Evolutionary conservation across 30 jellyfish, hydroid and myxozoan genomes (phyloP).

Genomic region (Aurelia sp.): DNA sequence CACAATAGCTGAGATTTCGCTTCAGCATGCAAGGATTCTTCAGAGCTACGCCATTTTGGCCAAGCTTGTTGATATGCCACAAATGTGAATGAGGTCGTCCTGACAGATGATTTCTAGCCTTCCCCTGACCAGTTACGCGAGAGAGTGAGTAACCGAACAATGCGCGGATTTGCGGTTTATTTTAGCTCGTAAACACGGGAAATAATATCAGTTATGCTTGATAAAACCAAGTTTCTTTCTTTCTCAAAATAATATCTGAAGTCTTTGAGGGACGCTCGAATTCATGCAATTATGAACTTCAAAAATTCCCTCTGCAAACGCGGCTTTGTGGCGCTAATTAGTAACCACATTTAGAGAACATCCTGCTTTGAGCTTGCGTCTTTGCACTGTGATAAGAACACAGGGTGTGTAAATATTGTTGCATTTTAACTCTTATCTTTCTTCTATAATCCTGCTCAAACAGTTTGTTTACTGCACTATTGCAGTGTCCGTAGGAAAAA

Average conservation of each 20-base stretch:
- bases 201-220: slow-evolving; percentile 45
- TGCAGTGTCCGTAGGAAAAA: too few species aligned
- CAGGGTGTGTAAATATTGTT: neutral
- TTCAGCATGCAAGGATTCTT: neutral
- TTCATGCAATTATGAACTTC: slow-evolving; percentile 30
- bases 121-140: neutral
- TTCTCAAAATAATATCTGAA: slow-evolving; percentile 36
- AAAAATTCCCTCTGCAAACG: slow-evolving; percentile 5
- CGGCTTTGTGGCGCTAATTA: slow-evolving; percentile 32
- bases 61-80: too few species aligned
- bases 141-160: slow-evolving; percentile 2
- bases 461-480: too few species aligned
- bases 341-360: neutral
- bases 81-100: slow-evolving; percentile 1
- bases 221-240: slow-evolving; percentile 31
- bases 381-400: neutral
- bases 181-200: slow-evolving; percentile 18
- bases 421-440: neutral
- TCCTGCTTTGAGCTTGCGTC: too few species aligned
- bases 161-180: slow-evolving; percentile 65
- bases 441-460: neutral
- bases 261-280: slow-evolving; percentile 24
- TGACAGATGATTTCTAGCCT: neutral
- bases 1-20: too few species aligned
- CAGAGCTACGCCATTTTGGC: neutral